phyloP scores from a whole-genome alignment of 2,797 vertebrate genomes.

The Euthynnus affinis region DNA sequence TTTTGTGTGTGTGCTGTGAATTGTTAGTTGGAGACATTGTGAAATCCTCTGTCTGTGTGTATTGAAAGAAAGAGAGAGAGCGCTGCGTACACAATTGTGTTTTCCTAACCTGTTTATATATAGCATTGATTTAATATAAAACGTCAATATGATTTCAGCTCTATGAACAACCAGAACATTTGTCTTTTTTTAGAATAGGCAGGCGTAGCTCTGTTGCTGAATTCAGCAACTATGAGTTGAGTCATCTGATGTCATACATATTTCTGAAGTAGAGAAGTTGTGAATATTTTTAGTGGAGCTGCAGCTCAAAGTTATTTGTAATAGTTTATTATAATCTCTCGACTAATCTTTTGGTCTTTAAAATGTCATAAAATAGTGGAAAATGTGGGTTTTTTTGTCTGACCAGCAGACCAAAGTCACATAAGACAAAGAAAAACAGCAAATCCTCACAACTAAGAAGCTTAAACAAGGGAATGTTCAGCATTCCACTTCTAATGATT shows the following conservation, averaged over 20 bases:
- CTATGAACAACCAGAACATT: neutral
- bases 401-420: neutral
- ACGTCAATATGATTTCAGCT: neutral
- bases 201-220: neutral
- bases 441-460: neutral
- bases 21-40: constrained; percentile 19
- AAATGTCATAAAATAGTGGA: neutral
- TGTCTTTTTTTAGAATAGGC: neutral
- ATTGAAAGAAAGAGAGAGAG: too few relatives aligned
- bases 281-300: neutral
- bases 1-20: neutral
- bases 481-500: too few relatives aligned
- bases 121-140: neutral
- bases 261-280: neutral
- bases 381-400: neutral
- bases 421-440: neutral
- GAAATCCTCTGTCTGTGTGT: constrained; percentile 15
- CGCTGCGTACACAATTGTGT: neutral
- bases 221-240: neutral
- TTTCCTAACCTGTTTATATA: constrained; percentile 5
- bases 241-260: neutral
- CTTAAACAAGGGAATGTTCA: neutral
- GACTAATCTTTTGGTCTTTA: neutral
- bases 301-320: neutral
- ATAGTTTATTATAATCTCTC: neutral